A percentile compares a stretch with the other conserved stretches of the same genome.
These are phyloP conservation scores for Drosophila borborema DNA, from an alignment of 2,888 invertebrate species.

Conservation along the genomic window DNA sequence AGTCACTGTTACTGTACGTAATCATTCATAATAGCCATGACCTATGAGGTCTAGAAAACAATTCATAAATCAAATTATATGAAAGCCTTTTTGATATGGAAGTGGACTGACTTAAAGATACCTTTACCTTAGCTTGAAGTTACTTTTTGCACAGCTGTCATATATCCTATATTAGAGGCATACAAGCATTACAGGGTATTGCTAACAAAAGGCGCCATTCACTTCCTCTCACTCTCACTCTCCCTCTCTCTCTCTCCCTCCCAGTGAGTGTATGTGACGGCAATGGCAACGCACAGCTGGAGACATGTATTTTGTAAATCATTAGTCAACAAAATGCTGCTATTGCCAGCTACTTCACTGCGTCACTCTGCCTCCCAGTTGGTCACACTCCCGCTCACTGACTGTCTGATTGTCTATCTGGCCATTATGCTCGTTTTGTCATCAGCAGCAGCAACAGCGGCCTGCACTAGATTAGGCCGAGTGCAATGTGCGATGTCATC, in stretches of 20 bases:
- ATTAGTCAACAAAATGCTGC: constrained; percentile 69
- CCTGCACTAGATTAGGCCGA: constrained; percentile 58
- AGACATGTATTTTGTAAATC: constrained; percentile 75
- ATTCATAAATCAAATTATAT: not conserved
- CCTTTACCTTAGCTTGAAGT: not conserved
- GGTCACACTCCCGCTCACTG: not conserved
- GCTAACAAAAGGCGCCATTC: constrained; percentile 20
- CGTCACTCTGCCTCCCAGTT: not conserved
- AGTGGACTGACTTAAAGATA: constrained; percentile 3
- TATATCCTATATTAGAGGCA: not conserved
- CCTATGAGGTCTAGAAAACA: not conserved
- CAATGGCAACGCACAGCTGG: constrained; percentile 69
- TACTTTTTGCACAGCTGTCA: not conserved
- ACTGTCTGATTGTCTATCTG: constrained; percentile 9
- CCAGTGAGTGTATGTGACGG: constrained; percentile 33
- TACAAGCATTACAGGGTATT: constrained; percentile 19
- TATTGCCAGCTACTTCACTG: constrained; percentile 12
- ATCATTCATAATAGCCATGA: not conserved
- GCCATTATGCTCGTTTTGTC: constrained; percentile 59
- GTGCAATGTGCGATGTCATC: constrained; percentile 71
- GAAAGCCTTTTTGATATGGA: not conserved
- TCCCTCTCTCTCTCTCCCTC: not conserved
- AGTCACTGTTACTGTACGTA: not conserved
- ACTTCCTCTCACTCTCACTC: constrained; percentile 8
- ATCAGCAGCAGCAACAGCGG: constrained; percentile 58